These are phyloP conservation scores for Limnephilus marmoratus DNA, from an alignment of 2,888 invertebrate genomes.

Conservation along the genomic window DNA sequence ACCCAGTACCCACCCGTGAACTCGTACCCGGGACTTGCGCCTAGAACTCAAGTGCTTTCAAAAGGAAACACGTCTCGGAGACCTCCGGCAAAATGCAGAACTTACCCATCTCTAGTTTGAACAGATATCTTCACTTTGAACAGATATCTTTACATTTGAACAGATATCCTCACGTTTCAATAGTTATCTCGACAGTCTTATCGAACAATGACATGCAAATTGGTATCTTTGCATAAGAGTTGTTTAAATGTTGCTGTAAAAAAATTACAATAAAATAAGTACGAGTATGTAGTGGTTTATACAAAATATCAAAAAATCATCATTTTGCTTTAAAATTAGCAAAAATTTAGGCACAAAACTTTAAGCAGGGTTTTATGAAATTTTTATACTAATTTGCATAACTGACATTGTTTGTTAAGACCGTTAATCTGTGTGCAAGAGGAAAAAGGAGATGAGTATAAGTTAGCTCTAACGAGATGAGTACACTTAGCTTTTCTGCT, in stretches of 20 bases:
- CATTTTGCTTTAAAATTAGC: not conserved
- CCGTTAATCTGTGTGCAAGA: not conserved
- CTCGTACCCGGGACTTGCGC: no score
- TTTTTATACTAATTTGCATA: not conserved
- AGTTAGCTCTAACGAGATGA: not conserved
- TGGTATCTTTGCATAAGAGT: not conserved
- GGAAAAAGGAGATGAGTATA: not conserved
- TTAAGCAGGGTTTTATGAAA: not conserved
- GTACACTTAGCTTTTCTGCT: not conserved
- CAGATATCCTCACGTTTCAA: not conserved
- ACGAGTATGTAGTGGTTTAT: not conserved
- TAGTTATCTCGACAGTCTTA: not conserved
- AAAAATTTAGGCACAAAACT: not conserved
- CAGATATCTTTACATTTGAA: no score
- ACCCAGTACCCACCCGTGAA: no score
- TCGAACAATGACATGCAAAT: not conserved
- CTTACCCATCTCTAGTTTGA: not conserved
- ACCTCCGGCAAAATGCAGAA: no score
- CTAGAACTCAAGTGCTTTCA: no score
- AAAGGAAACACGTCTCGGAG: no score
- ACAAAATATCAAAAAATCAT: not conserved
- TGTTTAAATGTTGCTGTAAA: not conserved
- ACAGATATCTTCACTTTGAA: no score
- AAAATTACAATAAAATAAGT: not conserved
- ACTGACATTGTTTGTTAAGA: not conserved